Evolutionary conservation across 2,888 invertebrate genomes (phyloP).

Genomic region (Apotomis betuletana): DNA sequence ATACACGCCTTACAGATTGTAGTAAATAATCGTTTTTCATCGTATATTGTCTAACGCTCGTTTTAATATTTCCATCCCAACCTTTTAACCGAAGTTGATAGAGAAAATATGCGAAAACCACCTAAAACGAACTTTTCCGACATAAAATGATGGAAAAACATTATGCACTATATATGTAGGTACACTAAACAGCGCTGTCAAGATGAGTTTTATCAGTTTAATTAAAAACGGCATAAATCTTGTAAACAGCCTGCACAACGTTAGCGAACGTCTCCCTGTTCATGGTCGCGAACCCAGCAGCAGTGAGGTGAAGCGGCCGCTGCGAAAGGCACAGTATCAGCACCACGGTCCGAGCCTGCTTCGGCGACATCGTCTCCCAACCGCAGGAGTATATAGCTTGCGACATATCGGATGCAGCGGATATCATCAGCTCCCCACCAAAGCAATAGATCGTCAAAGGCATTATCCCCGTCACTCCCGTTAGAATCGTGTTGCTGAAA

Average conservation of each 20-base stretch:
- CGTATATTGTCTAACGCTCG: no score
- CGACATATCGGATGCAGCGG: constrained; percentile 57
- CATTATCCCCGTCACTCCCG: constrained; percentile 60
- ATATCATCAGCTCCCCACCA: constrained; percentile 63
- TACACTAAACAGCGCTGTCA: no score
- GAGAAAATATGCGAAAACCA: no score
- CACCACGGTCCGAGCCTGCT: constrained; percentile 55
- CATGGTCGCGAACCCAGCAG: constrained; percentile 63
- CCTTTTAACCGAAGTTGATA: no score
- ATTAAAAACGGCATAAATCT: constrained; percentile 68
- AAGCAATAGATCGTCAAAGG: constrained; percentile 67
- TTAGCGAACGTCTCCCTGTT: constrained; percentile 64
- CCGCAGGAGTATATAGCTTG: constrained; percentile 58
- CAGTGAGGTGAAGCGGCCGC: constrained; percentile 58
- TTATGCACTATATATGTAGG: no score
- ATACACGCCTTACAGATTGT: no score
- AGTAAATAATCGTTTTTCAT: no score
- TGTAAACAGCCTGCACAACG: constrained; percentile 63
- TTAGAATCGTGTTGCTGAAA: constrained; percentile 59
- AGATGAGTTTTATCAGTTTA: constrained; percentile 40
- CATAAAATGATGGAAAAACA: no score
- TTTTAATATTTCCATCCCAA: no score
- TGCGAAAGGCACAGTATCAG: constrained; percentile 60
- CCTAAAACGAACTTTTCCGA: no score
- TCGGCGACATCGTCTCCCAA: constrained; percentile 62